These are phyloP conservation scores for Aphelinus atriplicis DNA, from an alignment of 1,140 invertebrate genomes.

Conservation along the genomic window DNA sequence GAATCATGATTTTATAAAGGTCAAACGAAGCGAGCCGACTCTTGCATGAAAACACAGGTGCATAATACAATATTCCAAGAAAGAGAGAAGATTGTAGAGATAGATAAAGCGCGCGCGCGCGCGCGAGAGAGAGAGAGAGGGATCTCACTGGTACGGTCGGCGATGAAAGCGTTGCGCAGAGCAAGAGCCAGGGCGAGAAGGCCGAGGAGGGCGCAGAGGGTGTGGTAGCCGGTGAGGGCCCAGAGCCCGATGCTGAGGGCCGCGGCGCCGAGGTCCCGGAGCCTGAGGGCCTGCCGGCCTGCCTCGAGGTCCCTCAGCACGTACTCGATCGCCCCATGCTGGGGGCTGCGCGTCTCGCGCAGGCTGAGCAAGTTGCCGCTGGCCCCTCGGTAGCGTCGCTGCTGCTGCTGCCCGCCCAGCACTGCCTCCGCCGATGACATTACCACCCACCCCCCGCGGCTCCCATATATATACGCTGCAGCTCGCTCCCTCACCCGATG, in stretches of 20 bases:
- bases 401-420: background rate
- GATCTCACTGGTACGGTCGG: constrained; percentile 33
- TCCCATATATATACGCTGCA: too few species aligned
- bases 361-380: constrained; percentile 44
- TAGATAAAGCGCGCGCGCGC: constrained; percentile 5
- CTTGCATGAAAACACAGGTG: too few species aligned
- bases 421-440: constrained; percentile 26
- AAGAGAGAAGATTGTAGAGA: constrained; percentile 1
- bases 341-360: constrained; percentile 39
- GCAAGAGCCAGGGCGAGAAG: constrained; percentile 19
- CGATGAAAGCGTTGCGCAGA: constrained; percentile 34
- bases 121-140: background rate
- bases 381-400: constrained; percentile 42
- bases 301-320: constrained; percentile 44
- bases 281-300: constrained; percentile 32
- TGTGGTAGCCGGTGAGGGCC: constrained; percentile 19
- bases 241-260: constrained; percentile 34
- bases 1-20: too few species aligned
- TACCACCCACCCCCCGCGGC: background rate
- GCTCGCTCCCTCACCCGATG: too few species aligned
- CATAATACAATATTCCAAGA: too few species aligned
- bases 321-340: constrained; percentile 48
- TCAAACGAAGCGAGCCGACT: too few species aligned
- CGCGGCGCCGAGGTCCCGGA: constrained; percentile 36
- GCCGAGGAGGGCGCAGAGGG: constrained; percentile 15